A percentile compares a stretch with the other conserved stretches of the same genome.
phyloP scores from a whole-genome alignment of 2,113 vertebrate genomes.

The Thunnus thynnus region DNA sequence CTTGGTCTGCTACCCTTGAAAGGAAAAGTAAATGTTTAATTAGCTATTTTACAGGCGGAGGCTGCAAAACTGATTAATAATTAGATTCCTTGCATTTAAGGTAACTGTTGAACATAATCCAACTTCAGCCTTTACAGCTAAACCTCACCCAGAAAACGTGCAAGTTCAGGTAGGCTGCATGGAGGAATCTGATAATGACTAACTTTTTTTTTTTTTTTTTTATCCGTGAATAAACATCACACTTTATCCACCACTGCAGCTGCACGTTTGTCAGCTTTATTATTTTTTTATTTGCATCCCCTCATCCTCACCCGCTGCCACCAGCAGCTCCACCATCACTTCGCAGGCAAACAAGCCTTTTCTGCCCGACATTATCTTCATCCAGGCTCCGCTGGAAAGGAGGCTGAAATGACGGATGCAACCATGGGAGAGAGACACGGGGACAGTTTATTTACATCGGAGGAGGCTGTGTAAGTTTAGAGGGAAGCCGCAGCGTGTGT shows the following conservation, averaged over 20 bases:
- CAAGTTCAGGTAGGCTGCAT: slow-evolving; percentile 4
- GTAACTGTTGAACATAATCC: slow-evolving; percentile 15
- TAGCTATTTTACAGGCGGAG: background rate
- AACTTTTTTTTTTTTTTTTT: background rate
- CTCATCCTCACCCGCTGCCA: slow-evolving; percentile 72
- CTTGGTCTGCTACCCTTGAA: background rate
- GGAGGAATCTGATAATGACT: background rate
- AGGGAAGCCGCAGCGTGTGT: slow-evolving; percentile 78
- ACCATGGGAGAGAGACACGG: slow-evolving; percentile 70
- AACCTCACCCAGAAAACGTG: background rate
- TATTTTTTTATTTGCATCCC: slow-evolving; percentile 58
- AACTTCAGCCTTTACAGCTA: slow-evolving; percentile 28
- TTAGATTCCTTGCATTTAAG: background rate
- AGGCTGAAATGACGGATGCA: slow-evolving; percentile 81
- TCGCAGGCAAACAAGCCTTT: slow-evolving; percentile 75
- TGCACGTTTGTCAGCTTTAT: slow-evolving; percentile 41
- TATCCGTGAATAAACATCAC: background rate
- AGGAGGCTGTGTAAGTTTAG: slow-evolving; percentile 79
- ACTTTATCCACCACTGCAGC: slow-evolving; percentile 8
- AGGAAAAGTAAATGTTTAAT: background rate
- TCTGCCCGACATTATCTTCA: slow-evolving; percentile 81
- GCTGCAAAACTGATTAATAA: background rate
- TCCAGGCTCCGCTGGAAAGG: slow-evolving; percentile 78
- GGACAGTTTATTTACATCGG: slow-evolving; percentile 73
- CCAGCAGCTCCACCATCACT: slow-evolving; percentile 79